Evolutionary conservation across 2,113 vertebrate species (phyloP), one percentile per base, ranked within the genome.

Genomic region (Siniperca chuatsi): DNA sequence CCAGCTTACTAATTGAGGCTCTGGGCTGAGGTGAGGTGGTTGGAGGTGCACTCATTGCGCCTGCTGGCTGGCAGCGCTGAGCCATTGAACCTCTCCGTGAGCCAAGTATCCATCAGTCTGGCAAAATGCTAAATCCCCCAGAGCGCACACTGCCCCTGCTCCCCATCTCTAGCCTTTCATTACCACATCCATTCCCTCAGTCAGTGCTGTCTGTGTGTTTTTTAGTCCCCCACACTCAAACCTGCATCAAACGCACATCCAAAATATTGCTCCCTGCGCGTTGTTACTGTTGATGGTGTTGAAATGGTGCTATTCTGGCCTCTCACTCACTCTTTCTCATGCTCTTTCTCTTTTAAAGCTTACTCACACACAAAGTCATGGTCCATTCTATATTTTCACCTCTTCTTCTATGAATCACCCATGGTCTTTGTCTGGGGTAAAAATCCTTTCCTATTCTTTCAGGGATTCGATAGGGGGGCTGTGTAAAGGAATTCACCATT

Each of bases 101-200:
- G 89, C 86, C 84, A 84, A 90, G 70, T 55, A 91, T 90, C 90
- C 78, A 90, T 92, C 90, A 90, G 80, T 86, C 86, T 83, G 88
- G 84, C 83, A 80, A 90, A 77, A 89, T 69, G 88, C 82, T 81
- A 84, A 85, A 87, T 87, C 83, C 82, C 78, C 60, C 61, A 35
- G 74, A 84, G 77, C 58, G 0, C 64, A 66, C 78, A 82, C 74
- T 64, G 50, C 44, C 68, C 71, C 84, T 76, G 46, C 89, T 90
- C 57, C 50, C 82, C 83, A 75, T 88, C 74, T 72, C 81, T 15
- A 75, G 81, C 84, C 60, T 88, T 82, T 84, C 85, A 87, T 81
- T 78, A 84, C 76, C 72, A 52, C 85, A 82, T 90, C 76, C 60
- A 66, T 85, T 78, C 79, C 78, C 65, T 71, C 78, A n/a, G 55